Evolutionary conservation across 2,888 invertebrate genomes (phyloP).

Genomic region (Tipula helvola): DNA sequence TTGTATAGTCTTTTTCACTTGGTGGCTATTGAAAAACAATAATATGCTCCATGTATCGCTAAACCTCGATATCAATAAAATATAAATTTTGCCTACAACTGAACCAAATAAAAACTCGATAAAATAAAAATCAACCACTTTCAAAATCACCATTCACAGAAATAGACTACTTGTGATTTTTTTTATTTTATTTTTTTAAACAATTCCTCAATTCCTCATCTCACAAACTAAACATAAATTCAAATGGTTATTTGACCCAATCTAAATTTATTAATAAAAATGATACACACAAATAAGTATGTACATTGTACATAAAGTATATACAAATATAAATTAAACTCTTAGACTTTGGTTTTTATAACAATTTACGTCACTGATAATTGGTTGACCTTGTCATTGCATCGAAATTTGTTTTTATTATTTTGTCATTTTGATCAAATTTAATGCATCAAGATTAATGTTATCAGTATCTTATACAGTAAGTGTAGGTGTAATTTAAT

Average conservation of each 20-base stretch:
- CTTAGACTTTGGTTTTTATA: background rate
- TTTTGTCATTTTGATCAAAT: background rate
- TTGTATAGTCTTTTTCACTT: too few relatives aligned
- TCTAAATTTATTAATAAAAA: background rate
- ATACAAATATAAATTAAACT: background rate
- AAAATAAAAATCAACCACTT: background rate
- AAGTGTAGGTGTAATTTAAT: background rate
- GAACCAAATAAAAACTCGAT: background rate
- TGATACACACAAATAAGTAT: background rate
- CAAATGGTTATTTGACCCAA: background rate
- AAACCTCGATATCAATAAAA: too few relatives aligned
- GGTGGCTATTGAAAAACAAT: too few relatives aligned
- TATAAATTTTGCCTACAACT: background rate
- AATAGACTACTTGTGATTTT: background rate
- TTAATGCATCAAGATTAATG: background rate
- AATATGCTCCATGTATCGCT: too few relatives aligned
- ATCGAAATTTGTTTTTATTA: background rate
- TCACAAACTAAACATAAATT: background rate
- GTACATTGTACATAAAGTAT: background rate
- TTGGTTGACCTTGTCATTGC: background rate
- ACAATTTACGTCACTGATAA: background rate
- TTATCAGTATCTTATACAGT: background rate
- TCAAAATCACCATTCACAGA: background rate
- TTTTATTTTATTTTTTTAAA: background rate
- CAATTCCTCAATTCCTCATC: background rate